These are phyloP conservation scores for Drosophila nannoptera DNA, from an alignment of 1,140 invertebrate species.

Conservation along the genomic window DNA sequence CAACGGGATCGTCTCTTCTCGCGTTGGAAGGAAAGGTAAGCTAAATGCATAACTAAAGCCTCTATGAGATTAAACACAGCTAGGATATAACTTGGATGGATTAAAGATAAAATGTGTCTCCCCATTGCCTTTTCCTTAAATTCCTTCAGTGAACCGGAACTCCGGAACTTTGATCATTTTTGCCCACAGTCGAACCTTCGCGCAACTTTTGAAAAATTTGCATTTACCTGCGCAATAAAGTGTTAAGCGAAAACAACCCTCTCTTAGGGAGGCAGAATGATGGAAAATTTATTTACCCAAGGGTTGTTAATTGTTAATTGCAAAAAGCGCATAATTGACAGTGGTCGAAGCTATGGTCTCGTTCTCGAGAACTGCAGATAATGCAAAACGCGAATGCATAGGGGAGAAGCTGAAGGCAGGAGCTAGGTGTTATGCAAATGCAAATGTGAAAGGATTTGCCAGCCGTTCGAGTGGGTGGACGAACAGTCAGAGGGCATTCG, in stretches of 20 bases:
- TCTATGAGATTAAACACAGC: background rate
- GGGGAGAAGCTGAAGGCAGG: background rate
- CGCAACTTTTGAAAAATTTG: background rate
- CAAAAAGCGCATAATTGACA: slow-evolving; percentile 70
- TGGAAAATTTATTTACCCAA: slow-evolving; percentile 60
- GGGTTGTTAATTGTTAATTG: slow-evolving; percentile 72
- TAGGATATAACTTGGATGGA: too few species aligned
- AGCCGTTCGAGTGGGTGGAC: slow-evolving; percentile 15
- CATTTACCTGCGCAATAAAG: slow-evolving; percentile 11
- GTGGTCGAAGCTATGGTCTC: slow-evolving; percentile 44
- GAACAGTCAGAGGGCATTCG: background rate
- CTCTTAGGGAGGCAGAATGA: slow-evolving; percentile 25
- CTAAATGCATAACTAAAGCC: background rate
- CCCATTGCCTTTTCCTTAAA: too few species aligned
- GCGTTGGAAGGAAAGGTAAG: slow-evolving; percentile 84
- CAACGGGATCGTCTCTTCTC: slow-evolving; percentile 84
- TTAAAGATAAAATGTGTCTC: too few species aligned
- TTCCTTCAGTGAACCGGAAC: too few species aligned
- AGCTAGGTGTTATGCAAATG: slow-evolving; percentile 22
- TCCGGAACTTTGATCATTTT: too few species aligned
- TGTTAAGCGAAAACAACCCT: slow-evolving; percentile 31
- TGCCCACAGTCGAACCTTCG: background rate
- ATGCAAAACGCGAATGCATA: slow-evolving; percentile 36
- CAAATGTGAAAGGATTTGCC: slow-evolving; percentile 18
- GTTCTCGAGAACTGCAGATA: slow-evolving; percentile 45